phyloP scores from a whole-genome alignment of 2,888 invertebrate species.

The Caenorhabditis panamensis region DNA sequence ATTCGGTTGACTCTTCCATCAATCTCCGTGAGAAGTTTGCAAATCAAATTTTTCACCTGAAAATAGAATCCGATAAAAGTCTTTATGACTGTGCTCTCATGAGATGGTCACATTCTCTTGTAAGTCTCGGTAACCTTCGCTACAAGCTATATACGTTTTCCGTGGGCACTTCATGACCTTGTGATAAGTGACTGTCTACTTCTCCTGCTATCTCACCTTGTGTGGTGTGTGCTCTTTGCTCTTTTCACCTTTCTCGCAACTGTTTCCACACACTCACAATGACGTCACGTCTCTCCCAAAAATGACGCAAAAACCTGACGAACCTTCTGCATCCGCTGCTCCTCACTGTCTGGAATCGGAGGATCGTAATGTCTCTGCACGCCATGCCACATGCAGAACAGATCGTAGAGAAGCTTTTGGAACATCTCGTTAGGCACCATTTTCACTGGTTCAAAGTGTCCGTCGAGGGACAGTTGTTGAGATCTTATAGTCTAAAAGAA shows the following conservation, averaged over 20 bases:
- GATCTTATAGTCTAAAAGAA: constrained; percentile 39
- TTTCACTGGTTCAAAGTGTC: constrained; percentile 5
- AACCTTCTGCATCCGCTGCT: constrained; percentile 78
- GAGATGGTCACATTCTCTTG: no score
- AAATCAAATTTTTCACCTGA: constrained; percentile 78
- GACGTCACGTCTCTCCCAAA: neutral
- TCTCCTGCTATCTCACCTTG: constrained; percentile 12
- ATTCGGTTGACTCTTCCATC: constrained; percentile 76
- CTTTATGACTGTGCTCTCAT: no score
- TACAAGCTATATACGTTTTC: constrained; percentile 9
- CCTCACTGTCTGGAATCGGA: constrained; percentile 77
- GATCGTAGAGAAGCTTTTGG: constrained; percentile 79
- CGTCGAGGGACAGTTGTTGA: constrained; percentile 12
- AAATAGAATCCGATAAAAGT: constrained; percentile 19
- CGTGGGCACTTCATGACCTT: neutral
- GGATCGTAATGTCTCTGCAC: constrained; percentile 80
- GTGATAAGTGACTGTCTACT: constrained; percentile 15
- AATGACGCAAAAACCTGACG: constrained; percentile 26
- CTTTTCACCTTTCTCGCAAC: constrained; percentile 14
- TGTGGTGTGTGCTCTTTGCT: constrained; percentile 36
- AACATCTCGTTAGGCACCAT: constrained; percentile 77
- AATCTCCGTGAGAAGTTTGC: constrained; percentile 78
- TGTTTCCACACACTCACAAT: constrained; percentile 15
- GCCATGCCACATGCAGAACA: constrained; percentile 80
- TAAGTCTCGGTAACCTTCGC: neutral